phyloP scores from a whole-genome alignment of 2,888 invertebrate species.

The Dolichopus griseipennis region DNA sequence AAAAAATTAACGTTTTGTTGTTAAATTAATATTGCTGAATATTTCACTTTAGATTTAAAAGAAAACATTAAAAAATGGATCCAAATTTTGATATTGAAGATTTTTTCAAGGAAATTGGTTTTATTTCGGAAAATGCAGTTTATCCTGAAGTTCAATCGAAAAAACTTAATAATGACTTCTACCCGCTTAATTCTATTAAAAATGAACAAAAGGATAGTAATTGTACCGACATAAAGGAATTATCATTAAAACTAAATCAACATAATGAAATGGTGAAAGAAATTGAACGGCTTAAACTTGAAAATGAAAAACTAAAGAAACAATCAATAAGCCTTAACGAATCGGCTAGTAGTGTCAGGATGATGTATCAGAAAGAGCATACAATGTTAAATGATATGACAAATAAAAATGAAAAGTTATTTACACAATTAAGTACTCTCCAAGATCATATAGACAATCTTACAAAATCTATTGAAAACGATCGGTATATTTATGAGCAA shows the following conservation, averaged over 20 bases:
- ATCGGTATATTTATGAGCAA: background rate
- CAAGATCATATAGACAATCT: background rate
- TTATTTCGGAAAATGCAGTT: background rate
- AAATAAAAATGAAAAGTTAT: background rate
- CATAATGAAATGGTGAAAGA: background rate
- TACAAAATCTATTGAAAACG: background rate
- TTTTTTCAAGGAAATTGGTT: background rate
- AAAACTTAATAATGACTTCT: background rate
- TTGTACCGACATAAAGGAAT: background rate
- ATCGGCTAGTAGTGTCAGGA: background rate
- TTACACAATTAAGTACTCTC: background rate
- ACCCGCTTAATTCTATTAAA: too few species aligned
- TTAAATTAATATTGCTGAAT: background rate
- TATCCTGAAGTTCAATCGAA: background rate
- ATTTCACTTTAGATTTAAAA: background rate
- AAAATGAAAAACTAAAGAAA: background rate
- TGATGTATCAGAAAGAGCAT: background rate
- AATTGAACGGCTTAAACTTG: background rate
- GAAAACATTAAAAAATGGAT: background rate
- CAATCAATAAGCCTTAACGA: background rate
- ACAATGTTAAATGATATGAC: background rate
- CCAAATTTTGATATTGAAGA: background rate
- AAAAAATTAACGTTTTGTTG: background rate
- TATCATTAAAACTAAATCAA: background rate
- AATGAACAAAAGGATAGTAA: background rate